Evolutionary conservation across 2,888 invertebrate genomes (phyloP), one percentile per base, ranked within the genome.

Genomic region (Limnephilus lunatus): DNA sequence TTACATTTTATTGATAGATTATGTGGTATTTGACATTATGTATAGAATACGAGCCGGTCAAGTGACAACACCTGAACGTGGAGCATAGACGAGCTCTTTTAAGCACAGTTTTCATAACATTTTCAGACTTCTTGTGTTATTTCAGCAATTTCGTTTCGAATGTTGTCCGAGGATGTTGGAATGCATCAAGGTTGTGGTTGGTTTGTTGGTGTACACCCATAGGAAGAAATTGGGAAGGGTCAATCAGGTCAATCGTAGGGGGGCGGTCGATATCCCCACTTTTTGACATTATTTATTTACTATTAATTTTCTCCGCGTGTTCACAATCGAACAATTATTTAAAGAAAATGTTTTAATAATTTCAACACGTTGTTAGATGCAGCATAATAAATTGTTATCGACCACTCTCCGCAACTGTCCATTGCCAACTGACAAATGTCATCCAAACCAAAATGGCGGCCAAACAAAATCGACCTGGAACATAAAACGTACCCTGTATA

Each of bases 391-490:
- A 32, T 11, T 82, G 82, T 82, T 82, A 31, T 82, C 82, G 82
- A 82, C 82, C 31, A 82, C 15, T 82, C 82, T 82, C 31, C n/a
- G 15, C 32, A 3, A 82, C 30, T 32, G 82, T 82, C 82, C 32
- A 82, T 32, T 82, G 15, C 31, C 30, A 82, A 82, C 30, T 9
- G 82, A 82, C 82, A 32, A 15, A 82, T 32, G 82, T 31, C 82
- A 82, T 31, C 82, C 82, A 30, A 82, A 82, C 82, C 82, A 82
- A 82, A 82, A 82, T 32, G 82, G 82, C 15, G 82, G 82, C 31
- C 82, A 82, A 31, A 31, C 82, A 82, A 82, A n/a, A 82, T 81
- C 14, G 82, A 31, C 82, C 82, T 82, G 82, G 82, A 25, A 30
- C 32, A 82, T 82, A 82, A 30, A 82, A 32, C 32, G 82, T 11